Conservation (phyloP, 1,140 invertebrate species). For the Zaprionus camerounensis region DNA sequence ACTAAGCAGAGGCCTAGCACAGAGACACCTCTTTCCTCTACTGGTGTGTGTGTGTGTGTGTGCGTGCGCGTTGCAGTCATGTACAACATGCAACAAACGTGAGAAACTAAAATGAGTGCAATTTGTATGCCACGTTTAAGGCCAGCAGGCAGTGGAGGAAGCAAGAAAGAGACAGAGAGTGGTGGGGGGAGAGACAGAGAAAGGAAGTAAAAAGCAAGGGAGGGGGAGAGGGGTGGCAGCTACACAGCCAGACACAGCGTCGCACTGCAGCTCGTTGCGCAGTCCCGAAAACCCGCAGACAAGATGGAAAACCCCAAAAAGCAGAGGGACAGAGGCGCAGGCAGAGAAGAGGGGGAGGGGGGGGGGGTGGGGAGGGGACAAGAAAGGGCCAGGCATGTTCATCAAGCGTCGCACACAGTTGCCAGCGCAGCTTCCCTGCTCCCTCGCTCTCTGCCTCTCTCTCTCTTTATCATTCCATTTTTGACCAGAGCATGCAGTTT, state of each 20-base stretch:
- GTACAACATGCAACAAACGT: slow-evolving; percentile 81
- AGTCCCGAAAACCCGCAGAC: slow-evolving; percentile 32
- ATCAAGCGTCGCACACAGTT: slow-evolving; percentile 20
- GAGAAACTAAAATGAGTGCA: slow-evolving; percentile 82
- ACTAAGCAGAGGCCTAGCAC: slow-evolving; percentile 60
- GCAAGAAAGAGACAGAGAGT: not conserved
- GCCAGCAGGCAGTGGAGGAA: slow-evolving; percentile 3
- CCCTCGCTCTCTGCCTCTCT: not conserved
- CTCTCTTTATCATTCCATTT: slow-evolving; percentile 31
- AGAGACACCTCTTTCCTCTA: not conserved
- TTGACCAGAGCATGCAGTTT: slow-evolving; percentile 70
- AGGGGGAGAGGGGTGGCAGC: not conserved
- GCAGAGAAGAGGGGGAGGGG: not conserved
- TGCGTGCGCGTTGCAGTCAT: slow-evolving; percentile 78
- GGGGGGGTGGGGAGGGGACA: no score
- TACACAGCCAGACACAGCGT: not conserved
- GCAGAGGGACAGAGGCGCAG: slow-evolving; percentile 1
- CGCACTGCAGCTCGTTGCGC: not conserved
- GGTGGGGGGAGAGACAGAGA: not conserved
- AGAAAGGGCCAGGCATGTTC: not conserved
- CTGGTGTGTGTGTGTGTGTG: slow-evolving; percentile 41
- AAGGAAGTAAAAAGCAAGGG: not conserved
- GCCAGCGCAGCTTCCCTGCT: not conserved
- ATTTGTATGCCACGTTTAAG: slow-evolving; percentile 80
- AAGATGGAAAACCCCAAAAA: slow-evolving; percentile 33